Evolutionary conservation across 2,113 vertebrate species (phyloP), one percentile per base, ranked within the genome.

Genomic region (Odocoileus hemionus): DNA sequence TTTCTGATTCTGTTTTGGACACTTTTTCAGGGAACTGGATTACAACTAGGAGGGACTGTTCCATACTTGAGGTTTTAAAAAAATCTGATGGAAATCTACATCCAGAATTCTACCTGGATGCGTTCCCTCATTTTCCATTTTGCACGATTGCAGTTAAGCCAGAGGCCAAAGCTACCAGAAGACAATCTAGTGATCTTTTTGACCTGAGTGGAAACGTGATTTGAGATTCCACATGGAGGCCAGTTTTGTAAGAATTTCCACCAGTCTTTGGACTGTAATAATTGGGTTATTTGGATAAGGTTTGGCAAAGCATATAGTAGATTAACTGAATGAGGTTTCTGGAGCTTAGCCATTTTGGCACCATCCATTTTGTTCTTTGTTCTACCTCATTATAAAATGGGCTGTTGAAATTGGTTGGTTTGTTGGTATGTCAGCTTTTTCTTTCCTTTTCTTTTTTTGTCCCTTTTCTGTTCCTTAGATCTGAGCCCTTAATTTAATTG

Each of bases 181-280:
- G 76, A 43, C 52, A 94, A 7, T 64, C 30, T 90, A 52, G 23
- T 83, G 85, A 96, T 98, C 55, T 19, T 89, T 95, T 84, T 96
- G 94, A 95, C 95, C 87, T 6, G 3, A 95, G 70, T 64, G 54
- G 78, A 97, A 86, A 89, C 89, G 45, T 88, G 82, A 85, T 86
- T 94, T 54, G 90, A 94, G 85, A 95, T 85, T 91, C 61, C 47
- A 60, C 3, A 14, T 58, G 21, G 23, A 60, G 57, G 60, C 58
- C 92, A 97, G 55, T 97, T 95, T 84, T 96, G 52, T 79, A 97
- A 97, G 61, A 96, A 54, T 98, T 97, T 97, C 92, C 83, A 88
- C 28, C 47, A 26, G 91, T 84, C 84, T 95, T 43, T n/a, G 47
- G 92, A 85, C 91, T 91, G 23, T 89, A 57, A 80, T 93, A 76